These are phyloP conservation scores for Acanthoscelides obtectus DNA, from an alignment of 2,888 invertebrate genomes.

Conservation along the genomic window DNA sequence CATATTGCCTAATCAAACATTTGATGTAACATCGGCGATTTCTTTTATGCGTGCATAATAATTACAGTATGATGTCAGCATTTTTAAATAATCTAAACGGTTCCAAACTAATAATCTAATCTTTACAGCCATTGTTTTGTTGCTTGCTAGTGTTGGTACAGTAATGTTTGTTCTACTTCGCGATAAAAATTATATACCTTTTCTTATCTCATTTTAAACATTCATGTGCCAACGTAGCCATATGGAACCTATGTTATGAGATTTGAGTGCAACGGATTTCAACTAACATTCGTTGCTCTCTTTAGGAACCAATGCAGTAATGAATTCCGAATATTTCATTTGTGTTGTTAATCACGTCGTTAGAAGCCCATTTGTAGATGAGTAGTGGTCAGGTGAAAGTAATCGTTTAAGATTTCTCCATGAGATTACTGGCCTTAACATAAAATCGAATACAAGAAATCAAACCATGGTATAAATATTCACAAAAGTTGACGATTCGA, in stretches of 20 bases:
- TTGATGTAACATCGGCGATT: not conserved
- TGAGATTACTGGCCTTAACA: too few relatives aligned
- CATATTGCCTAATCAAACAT: not conserved
- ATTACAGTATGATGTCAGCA: not conserved
- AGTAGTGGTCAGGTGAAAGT: too few relatives aligned
- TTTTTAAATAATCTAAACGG: not conserved
- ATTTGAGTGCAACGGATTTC: not conserved
- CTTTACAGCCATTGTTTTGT: not conserved
- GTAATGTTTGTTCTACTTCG: not conserved
- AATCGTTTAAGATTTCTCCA: too few relatives aligned
- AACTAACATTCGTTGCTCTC: too few relatives aligned
- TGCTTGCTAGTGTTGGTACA: not conserved
- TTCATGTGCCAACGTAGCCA: not conserved
- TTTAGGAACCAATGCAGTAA: too few relatives aligned
- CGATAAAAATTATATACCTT: not conserved
- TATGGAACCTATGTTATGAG: not conserved
- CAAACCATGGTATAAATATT: too few relatives aligned
- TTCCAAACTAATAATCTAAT: not conserved
- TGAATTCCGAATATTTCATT: too few relatives aligned
- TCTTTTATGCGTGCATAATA: not conserved
- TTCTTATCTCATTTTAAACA: not conserved
- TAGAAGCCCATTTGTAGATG: too few relatives aligned
- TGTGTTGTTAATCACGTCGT: too few relatives aligned
- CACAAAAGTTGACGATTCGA: too few relatives aligned
- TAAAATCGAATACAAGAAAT: too few relatives aligned